Evolutionary conservation across 2,113 vertebrate genomes (phyloP), one percentile per base, ranked within the genome.

Genomic region (Plotosus lineatus): DNA sequence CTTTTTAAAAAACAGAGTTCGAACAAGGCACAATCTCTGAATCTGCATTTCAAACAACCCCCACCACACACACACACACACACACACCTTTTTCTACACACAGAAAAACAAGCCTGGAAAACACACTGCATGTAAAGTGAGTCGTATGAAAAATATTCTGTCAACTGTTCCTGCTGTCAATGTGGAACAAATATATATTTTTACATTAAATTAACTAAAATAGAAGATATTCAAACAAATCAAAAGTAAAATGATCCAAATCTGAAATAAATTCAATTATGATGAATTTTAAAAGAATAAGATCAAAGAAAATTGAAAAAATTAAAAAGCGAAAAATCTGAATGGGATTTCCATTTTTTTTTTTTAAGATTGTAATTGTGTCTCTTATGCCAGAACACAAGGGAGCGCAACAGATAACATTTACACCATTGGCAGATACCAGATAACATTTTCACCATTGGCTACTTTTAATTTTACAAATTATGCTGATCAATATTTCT

Each of bases 1-100:
- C 65, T 85, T 75, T 66, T 79, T 58, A 75, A n/a, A 69, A 79
- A 69, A 73, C 77, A 65, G 53, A n/a, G 65, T 42, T 69, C 80
- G 42, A 56, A 79, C 65, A 28, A 79, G 63, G 38, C 50, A 1
- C 10, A 28, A 46, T 44, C 76, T 66, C 55, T 0, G 8, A 85
- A 79, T 82, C 79, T 82, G 56, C 83, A 78, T 82, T 85, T 85
- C 76, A 82, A 82, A 82, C 60, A 3, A 3, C 15, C 69, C 56
- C 58, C 11, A 8, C 31, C 81, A 51, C 68, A 14, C 75, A 60
- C 63, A 6, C 58, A 42, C 40, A 12, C 58, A 77, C 73, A 82
- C 66, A 77, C 72, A 40, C 75, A 36, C 46, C 36, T 55, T 23
- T 23, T 21, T n/a, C n/a, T n/a, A n/a, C n/a, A n/a, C n/a, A n/a